These are phyloP conservation scores for Ormyrus pomaceus DNA, from an alignment of 2,888 invertebrate species.

Conservation along the genomic window DNA sequence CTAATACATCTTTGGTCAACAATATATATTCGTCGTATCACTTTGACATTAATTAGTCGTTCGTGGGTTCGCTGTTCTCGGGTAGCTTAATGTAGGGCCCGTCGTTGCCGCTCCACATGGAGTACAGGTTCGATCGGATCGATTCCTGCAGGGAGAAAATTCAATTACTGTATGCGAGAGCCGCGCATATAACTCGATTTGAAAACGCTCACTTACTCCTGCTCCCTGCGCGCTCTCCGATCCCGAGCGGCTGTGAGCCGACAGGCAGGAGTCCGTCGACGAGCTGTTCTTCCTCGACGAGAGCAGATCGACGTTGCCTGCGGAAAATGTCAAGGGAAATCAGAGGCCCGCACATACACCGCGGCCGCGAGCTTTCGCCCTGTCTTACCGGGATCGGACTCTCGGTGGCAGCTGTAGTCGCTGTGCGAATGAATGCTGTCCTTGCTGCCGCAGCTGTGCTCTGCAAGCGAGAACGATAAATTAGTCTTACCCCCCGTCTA, in stretches of 20 bases:
- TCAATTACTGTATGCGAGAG: background rate
- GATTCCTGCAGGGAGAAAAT: conserved; percentile 67
- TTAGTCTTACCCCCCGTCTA: too few relatives aligned
- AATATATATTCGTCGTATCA: background rate
- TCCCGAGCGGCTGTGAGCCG: conserved; percentile 79
- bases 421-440: conserved; percentile 72
- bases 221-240: conserved; percentile 76
- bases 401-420: conserved; percentile 69
- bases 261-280: conserved; percentile 80
- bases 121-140: conserved; percentile 75
- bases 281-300: conserved; percentile 80
- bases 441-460: conserved; percentile 73
- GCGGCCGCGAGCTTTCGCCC: too few relatives aligned
- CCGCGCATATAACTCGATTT: too few relatives aligned
- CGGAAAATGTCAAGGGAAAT: too few relatives aligned
- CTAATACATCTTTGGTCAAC: too few relatives aligned
- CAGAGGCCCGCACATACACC: too few relatives aligned
- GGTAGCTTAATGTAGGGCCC: conserved; percentile 76
- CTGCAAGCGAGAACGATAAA: conserved; percentile 56
- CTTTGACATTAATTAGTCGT: conserved; percentile 59
- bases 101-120: conserved; percentile 77
- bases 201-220: conserved; percentile 64
- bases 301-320: conserved; percentile 69
- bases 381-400: conserved; percentile 68
- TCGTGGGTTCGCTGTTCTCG: conserved; percentile 73